Conservation (phyloP, 2,888 invertebrate species). For the Diadegma fenestrale region DNA sequence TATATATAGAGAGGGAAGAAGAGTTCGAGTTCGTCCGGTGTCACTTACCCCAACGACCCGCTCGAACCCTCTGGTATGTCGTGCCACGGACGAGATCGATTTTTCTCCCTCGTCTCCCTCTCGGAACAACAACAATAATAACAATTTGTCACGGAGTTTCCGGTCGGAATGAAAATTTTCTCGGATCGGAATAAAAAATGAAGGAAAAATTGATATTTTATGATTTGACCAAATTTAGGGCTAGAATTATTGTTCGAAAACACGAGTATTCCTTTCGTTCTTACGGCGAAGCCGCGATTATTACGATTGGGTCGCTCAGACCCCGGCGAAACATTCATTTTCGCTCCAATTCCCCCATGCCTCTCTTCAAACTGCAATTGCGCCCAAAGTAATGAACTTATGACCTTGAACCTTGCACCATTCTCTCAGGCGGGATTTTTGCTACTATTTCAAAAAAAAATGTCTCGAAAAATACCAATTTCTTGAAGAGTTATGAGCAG, state of each 20-base stretch:
- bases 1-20: slow-evolving; percentile 82
- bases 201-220: no score
- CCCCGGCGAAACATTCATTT: background rate
- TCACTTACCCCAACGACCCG: slow-evolving; percentile 80
- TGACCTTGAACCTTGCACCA: background rate
- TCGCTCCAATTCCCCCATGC: background rate
- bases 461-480: background rate
- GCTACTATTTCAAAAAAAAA: background rate
- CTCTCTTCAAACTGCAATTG: background rate
- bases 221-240: background rate
- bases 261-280: no score
- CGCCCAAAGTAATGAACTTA: background rate
- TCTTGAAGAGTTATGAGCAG: background rate
- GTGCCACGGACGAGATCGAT: slow-evolving; percentile 54
- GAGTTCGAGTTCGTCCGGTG: slow-evolving; percentile 81
- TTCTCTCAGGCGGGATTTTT: background rate
- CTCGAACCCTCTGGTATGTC: slow-evolving; percentile 68
- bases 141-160: background rate
- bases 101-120: slow-evolving; percentile 45
- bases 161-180: background rate
- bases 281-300: background rate
- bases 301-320: background rate
- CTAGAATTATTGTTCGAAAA: no score
- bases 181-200: background rate
- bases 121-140: slow-evolving; percentile 1